phyloP scores from a whole-genome alignment of 2,888 invertebrate genomes.

The Erannis defoliaria region DNA sequence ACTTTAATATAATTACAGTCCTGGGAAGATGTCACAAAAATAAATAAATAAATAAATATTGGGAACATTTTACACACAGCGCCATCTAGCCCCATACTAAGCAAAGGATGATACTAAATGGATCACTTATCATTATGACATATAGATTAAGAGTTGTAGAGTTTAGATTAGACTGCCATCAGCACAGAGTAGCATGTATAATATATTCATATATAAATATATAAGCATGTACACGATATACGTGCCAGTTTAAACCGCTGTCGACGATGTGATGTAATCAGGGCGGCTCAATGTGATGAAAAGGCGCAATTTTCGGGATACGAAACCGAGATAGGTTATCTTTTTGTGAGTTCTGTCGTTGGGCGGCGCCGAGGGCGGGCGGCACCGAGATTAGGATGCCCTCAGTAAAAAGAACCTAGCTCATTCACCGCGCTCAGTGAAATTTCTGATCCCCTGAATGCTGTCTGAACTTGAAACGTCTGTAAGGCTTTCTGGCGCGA shows the following conservation, averaged over 20 bases:
- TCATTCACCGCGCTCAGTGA: constrained; percentile 15
- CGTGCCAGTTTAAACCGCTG: constrained; percentile 13
- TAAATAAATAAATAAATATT: no score
- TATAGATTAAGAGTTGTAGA: neutral
- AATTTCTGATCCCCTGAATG: constrained; percentile 24
- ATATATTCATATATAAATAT: neutral
- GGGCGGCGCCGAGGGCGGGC: constrained; percentile 21
- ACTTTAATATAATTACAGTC: no score
- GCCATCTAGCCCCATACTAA: no score
- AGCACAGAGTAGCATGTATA: neutral
- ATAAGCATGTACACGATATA: neutral
- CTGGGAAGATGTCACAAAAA: no score
- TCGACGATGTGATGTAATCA: constrained; percentile 24
- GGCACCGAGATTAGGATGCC: constrained; percentile 15
- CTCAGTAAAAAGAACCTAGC: constrained; percentile 19
- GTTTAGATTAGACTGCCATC: neutral
- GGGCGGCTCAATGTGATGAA: constrained; percentile 25
- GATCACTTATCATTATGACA: neutral
- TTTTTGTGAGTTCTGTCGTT: constrained; percentile 25
- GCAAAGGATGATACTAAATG: no score
- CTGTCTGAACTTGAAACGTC: constrained; percentile 18
- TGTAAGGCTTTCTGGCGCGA: neutral
- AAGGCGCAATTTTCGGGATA: constrained; percentile 33
- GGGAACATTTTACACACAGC: no score
- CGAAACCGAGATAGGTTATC: constrained; percentile 29